Percentiles rank a stretch among this genome's conserved stretches.
Evolutionary conservation across 2,888 invertebrate genomes (phyloP).

Genomic region (Xestia sexstrigata): DNA sequence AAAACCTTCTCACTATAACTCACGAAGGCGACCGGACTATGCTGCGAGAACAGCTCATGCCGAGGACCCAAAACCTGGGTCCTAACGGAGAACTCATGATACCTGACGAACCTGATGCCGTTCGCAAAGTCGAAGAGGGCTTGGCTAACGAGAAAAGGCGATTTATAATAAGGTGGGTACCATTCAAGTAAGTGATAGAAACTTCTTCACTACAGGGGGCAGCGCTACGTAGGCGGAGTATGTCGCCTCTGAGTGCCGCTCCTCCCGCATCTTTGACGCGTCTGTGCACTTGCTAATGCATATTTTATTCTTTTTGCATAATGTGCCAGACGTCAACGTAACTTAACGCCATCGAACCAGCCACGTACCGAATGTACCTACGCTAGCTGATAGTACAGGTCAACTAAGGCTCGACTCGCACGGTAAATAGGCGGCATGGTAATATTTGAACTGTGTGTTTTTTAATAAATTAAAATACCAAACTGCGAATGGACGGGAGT

Average conservation of each 20-base stretch:
- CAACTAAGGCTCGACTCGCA: not conserved
- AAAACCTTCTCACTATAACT: constrained; percentile 94
- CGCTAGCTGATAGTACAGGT: constrained; percentile 1
- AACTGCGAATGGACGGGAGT: not conserved
- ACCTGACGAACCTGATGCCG: constrained; percentile 79
- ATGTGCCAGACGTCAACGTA: constrained; percentile 32
- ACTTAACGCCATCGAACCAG: constrained; percentile 16
- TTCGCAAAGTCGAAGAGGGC: constrained; percentile 67
- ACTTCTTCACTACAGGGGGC: not conserved
- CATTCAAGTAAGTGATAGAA: not conserved
- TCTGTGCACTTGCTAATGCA: constrained; percentile 17
- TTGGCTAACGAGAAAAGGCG: constrained; percentile 76
- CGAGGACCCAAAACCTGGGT: constrained; percentile 85
- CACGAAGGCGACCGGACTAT: constrained; percentile 95
- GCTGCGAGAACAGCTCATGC: constrained; percentile 93
- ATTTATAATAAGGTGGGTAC: constrained; percentile 79
- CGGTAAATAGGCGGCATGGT: constrained; percentile 6
- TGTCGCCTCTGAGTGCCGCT: not conserved
- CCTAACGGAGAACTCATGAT: constrained; percentile 89
- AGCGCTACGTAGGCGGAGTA: not conserved
- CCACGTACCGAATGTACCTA: not conserved
- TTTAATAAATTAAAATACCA: not conserved
- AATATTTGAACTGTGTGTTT: constrained; percentile 19
- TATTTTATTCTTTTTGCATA: constrained; percentile 45
- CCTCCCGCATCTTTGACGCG: not conserved